These are phyloP conservation scores for Hipparchia semele DNA, from an alignment of 2,888 invertebrate genomes.

Conservation along the genomic window DNA sequence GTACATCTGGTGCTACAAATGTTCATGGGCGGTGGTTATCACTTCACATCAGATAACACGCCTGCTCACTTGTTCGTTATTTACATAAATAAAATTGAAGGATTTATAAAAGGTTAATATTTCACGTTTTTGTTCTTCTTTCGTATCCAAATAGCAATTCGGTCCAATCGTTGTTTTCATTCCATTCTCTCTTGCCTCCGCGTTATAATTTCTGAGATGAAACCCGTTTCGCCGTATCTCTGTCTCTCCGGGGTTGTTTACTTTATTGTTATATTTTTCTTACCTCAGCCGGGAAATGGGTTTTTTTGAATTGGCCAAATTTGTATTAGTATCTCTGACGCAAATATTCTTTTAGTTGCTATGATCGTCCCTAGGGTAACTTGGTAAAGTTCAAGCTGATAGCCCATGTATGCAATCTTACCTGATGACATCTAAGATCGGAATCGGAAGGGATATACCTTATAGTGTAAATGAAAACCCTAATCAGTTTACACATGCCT, in stretches of 20 bases:
- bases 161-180: constrained; percentile 54
- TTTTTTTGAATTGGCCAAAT: constrained; percentile 23
- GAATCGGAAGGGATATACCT: too few species aligned
- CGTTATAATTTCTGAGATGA: constrained; percentile 45
- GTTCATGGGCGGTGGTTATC: too few species aligned
- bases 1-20: too few species aligned
- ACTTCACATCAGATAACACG: too few species aligned
- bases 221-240: constrained; percentile 31
- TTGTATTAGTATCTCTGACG: constrained; percentile 12
- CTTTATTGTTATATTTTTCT: constrained; percentile 33
- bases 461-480: too few species aligned
- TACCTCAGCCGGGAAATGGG: constrained; percentile 8
- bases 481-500: too few species aligned
- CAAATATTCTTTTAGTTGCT: not conserved
- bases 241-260: constrained; percentile 20
- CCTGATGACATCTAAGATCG: too few species aligned
- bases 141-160: constrained; percentile 59
- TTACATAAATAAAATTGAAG: too few species aligned
- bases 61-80: too few species aligned
- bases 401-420: too few species aligned
- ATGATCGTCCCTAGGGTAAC: not conserved
- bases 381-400: too few species aligned
- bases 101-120: constrained; percentile 38
- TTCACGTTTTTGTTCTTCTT: constrained; percentile 56
- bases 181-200: constrained; percentile 47